Evolutionary conservation across 2,888 invertebrate genomes (phyloP), one percentile per base, ranked within the genome.

Genomic region (Drosophila anomelani): DNA sequence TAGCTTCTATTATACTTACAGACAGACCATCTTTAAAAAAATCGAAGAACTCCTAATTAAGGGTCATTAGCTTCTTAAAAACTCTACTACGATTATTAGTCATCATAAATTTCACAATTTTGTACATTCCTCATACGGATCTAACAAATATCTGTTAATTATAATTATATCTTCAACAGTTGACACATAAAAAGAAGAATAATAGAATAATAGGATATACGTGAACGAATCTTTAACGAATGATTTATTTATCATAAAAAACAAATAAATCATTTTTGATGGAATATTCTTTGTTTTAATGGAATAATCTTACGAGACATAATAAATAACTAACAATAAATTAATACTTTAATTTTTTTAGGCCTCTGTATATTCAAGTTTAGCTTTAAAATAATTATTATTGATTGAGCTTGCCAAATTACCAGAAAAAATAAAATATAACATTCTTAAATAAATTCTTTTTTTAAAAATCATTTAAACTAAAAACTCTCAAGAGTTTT

Each of bases 71-170:
- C 17, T 49, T 32, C 7, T 17, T 47, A 17, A n/a, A 29, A 29
- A 12, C 29, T 17, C 7, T 49, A 17, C 2, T 12, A 49, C 8
- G 17, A 32, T 13, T 49, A 49, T 49, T 13, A 49, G 13, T 32
- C 32, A 49, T 13, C 49, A 32, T 8, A 2, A 17, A 49, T 49
- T 49, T 49, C 49, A 49, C 32, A 46, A 46, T 10, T 46, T 46
- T 10, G 2, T 3, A 20, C 32, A 9, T 13, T 23, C 23, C 44
- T 34, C 13, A 20, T 8, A 17, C 49, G 49, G 32, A 29, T 53
- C 29, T 51, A 20, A 38, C 46, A 46, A 46, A 46, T 46, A 34
- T 26, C 2, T 58, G 51, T 8, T 58, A 58, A 26, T 38, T 58
- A 49, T 17, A 13, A 23, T n/a, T 26, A 47, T 32, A 7, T 49